Base-by-base conservation (phyloP, 2,888 invertebrate species). In the Crematogaster levior region DNA sequence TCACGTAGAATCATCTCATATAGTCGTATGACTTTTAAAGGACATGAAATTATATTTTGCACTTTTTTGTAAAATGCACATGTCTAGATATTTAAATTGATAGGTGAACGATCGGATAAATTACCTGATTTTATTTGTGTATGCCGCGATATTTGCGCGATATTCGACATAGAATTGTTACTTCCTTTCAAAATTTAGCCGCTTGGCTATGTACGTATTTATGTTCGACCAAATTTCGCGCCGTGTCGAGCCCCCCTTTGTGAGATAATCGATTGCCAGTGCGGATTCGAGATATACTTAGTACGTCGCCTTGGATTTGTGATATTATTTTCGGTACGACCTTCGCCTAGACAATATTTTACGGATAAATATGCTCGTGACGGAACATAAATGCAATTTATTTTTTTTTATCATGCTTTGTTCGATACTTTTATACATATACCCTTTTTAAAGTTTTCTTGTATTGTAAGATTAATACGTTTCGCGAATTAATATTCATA, bases 241-340 rank as follows among this genome's bases (percentile, higher is more conserved):
- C 27, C 51, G 15, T 21, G 53, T 34, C 43, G 43, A n/a, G 3
- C 12, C 18, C 12, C 46, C 12, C 46, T 34, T 79, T 68, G 43
- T 24, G 24, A 68, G 30, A 58, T 68, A 46, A 77, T 77, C 43
- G 30, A 77, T 77, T 77, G 77, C 43, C 34, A 43, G 21, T 27
- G 4, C 18, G 10, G 56, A 56, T 21, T 15, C 56, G 30, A 21
- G 30, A 68, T 77, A 77, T 56, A 56, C 30, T 56, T 68, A 34
- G 61, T 43, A 43, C 1, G 18, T 56, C 15, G 30, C 68, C 56
- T 68, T 77, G 56, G 43, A 77, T 77, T 51, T 6, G 6, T n/a
- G 15, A 37, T n/a, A 68, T 68, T 77, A 77, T 46, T 68, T 77
- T 77, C 18, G 43, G 43, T 24, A 43, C 68, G 53, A 43, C 56